Evolutionary conservation across 2,888 invertebrate genomes (phyloP).

Genomic region (Drosophila ezoana): DNA sequence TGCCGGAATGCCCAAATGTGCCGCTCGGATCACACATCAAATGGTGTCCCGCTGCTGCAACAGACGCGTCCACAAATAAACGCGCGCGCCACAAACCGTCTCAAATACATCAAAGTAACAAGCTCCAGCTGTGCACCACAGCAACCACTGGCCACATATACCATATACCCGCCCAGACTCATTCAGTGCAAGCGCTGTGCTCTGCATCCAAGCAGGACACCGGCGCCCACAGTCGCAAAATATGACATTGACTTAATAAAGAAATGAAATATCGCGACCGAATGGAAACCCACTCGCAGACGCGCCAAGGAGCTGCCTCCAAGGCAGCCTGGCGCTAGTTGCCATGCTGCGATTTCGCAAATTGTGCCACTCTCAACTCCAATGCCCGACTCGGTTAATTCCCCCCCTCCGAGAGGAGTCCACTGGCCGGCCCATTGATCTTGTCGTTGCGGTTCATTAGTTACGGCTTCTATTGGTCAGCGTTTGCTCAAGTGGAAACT

Average conservation of each 20-base stretch:
- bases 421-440: constrained; percentile 46
- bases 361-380: constrained; percentile 62
- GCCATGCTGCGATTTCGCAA: constrained; percentile 69
- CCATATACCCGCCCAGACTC: background rate
- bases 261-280: constrained; percentile 81
- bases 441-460: constrained; percentile 43
- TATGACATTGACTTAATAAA: constrained; percentile 82
- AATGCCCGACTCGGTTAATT: constrained; percentile 51
- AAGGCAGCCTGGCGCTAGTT: constrained; percentile 61
- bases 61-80: constrained; percentile 78
- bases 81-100: constrained; percentile 66
- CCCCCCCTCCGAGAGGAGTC: constrained; percentile 38
- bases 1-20: constrained; percentile 25
- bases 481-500: background rate
- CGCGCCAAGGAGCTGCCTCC: constrained; percentile 19
- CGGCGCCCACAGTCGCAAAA: constrained; percentile 71
- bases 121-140: constrained; percentile 81
- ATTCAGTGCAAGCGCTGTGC: constrained; percentile 1
- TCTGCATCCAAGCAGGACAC: constrained; percentile 44
- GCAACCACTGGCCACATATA: constrained; percentile 37
- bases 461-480: constrained; percentile 30
- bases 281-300: constrained; percentile 49
- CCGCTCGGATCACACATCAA: constrained; percentile 50
- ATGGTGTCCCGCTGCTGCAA: constrained; percentile 70
- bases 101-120: constrained; percentile 83